A percentile compares a stretch with the other conserved stretches of the same genome.
phyloP scores from a whole-genome alignment of 2,797 vertebrate species.

The Taeniopygia guttata region DNA sequence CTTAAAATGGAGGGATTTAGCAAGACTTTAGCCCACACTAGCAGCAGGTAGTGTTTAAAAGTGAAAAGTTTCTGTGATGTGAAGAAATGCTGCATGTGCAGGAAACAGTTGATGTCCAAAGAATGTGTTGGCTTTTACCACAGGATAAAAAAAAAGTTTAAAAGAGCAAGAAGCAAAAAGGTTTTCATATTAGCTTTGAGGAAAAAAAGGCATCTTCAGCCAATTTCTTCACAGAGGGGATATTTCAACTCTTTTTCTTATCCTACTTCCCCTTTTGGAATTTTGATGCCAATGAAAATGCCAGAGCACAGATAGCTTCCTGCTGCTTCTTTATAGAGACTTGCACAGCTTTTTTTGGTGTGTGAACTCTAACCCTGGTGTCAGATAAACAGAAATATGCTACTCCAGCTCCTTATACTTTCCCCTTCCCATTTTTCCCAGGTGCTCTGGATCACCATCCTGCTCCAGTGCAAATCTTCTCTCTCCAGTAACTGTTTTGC shows the following conservation, averaged over 20 bases:
- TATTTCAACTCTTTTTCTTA: not conserved
- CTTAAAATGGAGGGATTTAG: slow-evolving; percentile 56
- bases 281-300: not conserved
- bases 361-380: not conserved
- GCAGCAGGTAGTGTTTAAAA: slow-evolving; percentile 34
- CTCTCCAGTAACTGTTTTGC: not conserved
- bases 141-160: not conserved
- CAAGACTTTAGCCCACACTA: not conserved
- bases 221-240: not conserved
- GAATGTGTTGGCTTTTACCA: not conserved
- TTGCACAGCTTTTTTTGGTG: not conserved
- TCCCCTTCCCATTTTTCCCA: not conserved
- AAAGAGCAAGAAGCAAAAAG: not conserved
- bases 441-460: not conserved
- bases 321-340: not conserved
- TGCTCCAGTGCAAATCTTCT: not conserved
- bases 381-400: not conserved
- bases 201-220: not conserved
- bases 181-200: not conserved
- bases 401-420: not conserved
- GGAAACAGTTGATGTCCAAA: not conserved
- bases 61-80: slow-evolving; percentile 17
- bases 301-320: not conserved
- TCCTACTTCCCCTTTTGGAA: not conserved
- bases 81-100: not conserved